Percentiles rank a stretch among this genome's conserved stretches.
phyloP scores from a whole-genome alignment of 2,888 invertebrate genomes.

The Willowsia nigromaculata region DNA sequence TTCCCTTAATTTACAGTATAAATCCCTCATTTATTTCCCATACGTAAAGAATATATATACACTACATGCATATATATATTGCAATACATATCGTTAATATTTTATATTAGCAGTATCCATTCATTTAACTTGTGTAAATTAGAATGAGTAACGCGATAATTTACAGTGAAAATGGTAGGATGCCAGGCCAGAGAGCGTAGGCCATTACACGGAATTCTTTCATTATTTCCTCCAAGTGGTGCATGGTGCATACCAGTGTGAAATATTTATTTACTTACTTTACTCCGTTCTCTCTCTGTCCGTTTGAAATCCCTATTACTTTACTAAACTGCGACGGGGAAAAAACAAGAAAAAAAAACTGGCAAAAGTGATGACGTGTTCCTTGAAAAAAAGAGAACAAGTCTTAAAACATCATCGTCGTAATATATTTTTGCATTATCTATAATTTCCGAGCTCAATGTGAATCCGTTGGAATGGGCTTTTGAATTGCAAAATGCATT shows the following conservation, averaged over 20 bases:
- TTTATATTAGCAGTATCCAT: background rate
- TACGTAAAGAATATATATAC: background rate
- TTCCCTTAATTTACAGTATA: slow-evolving; percentile 12
- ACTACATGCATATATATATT: background rate
- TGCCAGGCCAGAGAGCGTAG: slow-evolving; percentile 41
- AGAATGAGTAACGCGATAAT: slow-evolving; percentile 27
- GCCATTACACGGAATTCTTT: slow-evolving; percentile 47
- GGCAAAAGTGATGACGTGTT: slow-evolving; percentile 44
- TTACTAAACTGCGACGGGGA: slow-evolving; percentile 15
- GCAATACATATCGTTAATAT: too few relatives aligned
- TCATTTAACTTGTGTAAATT: background rate
- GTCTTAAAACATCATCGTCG: background rate
- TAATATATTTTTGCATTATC: slow-evolving; percentile 13
- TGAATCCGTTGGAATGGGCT: background rate
- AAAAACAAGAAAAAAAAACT: background rate
- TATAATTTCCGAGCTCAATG: background rate
- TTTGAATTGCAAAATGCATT: background rate
- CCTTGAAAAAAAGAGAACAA: slow-evolving; percentile 16
- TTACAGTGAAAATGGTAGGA: slow-evolving; percentile 12
- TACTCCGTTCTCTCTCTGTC: background rate
- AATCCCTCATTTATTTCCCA: background rate
- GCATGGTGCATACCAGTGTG: slow-evolving; percentile 28
- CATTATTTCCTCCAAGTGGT: slow-evolving; percentile 51
- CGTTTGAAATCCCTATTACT: slow-evolving; percentile 8
- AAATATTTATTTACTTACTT: slow-evolving; percentile 39